phyloP scores from a whole-genome alignment of 2,797 vertebrate genomes.

The Chiroxiphia lanceolata region DNA sequence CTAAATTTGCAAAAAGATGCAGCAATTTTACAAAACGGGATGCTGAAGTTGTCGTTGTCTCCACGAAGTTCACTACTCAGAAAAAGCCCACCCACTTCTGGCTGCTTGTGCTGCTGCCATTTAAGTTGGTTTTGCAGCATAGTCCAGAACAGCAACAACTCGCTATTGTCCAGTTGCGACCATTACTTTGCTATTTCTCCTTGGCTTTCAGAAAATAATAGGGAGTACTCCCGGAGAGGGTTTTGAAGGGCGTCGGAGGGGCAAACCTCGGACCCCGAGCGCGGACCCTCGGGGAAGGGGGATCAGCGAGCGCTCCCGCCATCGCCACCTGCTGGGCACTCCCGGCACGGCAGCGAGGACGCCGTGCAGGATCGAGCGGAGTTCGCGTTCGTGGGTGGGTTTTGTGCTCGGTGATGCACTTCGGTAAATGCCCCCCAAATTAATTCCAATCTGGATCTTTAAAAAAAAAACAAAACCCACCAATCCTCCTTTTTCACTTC shows the following conservation, averaged over 20 bases:
- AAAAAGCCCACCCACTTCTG: neutral
- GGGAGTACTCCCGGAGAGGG: neutral
- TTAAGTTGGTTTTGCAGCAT: neutral
- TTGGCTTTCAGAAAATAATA: neutral
- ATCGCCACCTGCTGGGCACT: neutral
- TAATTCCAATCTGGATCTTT: neutral
- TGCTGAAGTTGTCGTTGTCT: neutral
- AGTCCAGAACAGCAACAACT: neutral
- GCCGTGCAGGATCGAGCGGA: neutral
- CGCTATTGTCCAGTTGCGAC: neutral
- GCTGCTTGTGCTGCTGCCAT: neutral
- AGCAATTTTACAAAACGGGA: neutral
- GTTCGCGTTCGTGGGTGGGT: neutral
- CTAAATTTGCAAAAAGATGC: neutral
- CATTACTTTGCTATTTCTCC: neutral
- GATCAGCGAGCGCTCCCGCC: neutral
- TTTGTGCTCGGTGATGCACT: neutral
- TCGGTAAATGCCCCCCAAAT: fast-evolving
- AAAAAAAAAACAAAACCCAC: neutral
- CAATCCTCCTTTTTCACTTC: neutral
- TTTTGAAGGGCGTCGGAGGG: neutral
- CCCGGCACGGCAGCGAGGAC: neutral
- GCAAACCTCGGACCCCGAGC: fast-evolving
- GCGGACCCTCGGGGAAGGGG: fast-evolving
- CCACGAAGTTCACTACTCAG: neutral